phyloP scores from a whole-genome alignment of 1,140 invertebrate species.

The Aphelinus atriplicis region DNA sequence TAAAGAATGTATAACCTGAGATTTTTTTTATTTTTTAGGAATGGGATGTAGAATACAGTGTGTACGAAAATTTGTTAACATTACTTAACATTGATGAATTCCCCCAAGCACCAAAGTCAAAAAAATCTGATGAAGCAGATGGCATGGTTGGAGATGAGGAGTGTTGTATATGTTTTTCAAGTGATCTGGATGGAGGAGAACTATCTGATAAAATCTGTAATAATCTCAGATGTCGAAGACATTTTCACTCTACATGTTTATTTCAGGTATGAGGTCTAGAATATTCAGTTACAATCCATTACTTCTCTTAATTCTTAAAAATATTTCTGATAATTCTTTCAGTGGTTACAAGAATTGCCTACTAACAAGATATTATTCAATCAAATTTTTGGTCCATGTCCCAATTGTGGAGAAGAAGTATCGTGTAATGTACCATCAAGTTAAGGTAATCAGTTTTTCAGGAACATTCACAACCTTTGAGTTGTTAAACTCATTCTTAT shows the following conservation, averaged over 20 bases:
- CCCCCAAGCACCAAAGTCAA: constrained; percentile 42
- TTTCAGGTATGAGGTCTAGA: constrained; percentile 47
- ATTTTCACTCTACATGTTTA: constrained; percentile 60
- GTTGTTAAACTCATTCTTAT: too few species aligned
- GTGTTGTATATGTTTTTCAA: constrained; percentile 62
- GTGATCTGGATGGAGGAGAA: constrained; percentile 48
- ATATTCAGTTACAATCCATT: not conserved
- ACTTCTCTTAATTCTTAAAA: not conserved
- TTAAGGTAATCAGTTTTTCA: constrained; percentile 1
- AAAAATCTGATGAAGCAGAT: constrained; percentile 23
- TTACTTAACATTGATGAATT: constrained; percentile 56
- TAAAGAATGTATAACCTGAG: constrained; percentile 3
- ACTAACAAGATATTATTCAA: constrained; percentile 57
- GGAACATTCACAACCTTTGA: too few species aligned
- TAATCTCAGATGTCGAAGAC: constrained; percentile 56
- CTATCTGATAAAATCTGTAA: constrained; percentile 59
- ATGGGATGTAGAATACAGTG: constrained; percentile 50
- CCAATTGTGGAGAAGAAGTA: constrained; percentile 57
- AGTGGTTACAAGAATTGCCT: constrained; percentile 60
- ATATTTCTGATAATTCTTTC: constrained; percentile 40
- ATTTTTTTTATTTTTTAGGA: constrained; percentile 48
- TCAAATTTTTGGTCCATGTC: constrained; percentile 59
- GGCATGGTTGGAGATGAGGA: constrained; percentile 55
- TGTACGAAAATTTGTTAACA: constrained; percentile 55
- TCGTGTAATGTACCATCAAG: constrained; percentile 47